Base-by-base conservation (phyloP, 2,113 vertebrate species). In the Sula dactylatra region DNA sequence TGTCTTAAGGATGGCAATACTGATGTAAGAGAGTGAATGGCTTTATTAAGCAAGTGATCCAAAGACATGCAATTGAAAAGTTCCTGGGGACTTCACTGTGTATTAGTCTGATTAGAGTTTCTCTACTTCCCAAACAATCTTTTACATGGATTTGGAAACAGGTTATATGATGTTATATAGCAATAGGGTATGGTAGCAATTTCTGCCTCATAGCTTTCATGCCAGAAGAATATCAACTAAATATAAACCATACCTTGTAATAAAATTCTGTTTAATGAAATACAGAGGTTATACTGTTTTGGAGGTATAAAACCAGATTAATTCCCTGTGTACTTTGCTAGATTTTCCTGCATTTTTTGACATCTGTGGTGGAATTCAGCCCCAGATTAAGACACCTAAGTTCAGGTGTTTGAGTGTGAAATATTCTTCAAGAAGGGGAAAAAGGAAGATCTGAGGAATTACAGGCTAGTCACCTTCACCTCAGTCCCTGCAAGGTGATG, bases 191-290 rank as follows among this genome's bases (percentile, higher is more conserved):
- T 64, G 56, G 76, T 42, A 95, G 64, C 45, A 93, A 90, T 95
- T 90, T 94, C 82, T 94, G 50, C 49, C 40, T 92, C 72, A 67
- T 73, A 69, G 40, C 16, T 93, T 74, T 90, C 82, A 50, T 92
- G 76, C 31, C 69, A 84, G 40, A 82, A 2, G 8, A 84, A 65
- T 91, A 94, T 82, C n/a, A 92, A 47, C 22, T 73, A 93, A 93
- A 94, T 81, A 77, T 80, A 86, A 96, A 86, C 42, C 3, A 10
- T 92, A 11, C 58, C 42, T 86, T 47, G 7, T 77, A 96, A 93
- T 86, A 86, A 92, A 95, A 94, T 32, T 16, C 38, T 79, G 29
- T 38, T 86, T 96, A 92, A 92, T 86, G 38, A 64, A 97, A 93
- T 78, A 71, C 69, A 92, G 83, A 59, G 40, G 44, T 55, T 90